Evolutionary conservation across 2,113 vertebrate genomes (phyloP), one percentile per base, ranked within the genome.

Genomic region (Ceratotherium simum): DNA sequence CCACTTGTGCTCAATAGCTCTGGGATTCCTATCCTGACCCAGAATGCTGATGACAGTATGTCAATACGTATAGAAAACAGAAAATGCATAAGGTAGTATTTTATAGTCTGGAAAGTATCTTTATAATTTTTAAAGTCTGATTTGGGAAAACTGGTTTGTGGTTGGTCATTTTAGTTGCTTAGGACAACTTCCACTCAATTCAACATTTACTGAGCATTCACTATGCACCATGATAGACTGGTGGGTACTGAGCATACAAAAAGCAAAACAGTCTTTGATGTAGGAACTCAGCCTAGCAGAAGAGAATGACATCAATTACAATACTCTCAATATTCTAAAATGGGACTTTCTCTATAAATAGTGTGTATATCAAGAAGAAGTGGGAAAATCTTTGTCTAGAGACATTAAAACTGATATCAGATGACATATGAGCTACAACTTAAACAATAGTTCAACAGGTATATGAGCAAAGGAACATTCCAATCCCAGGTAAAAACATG

Each of bases 341-440:
- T 5, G 48, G 75, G 21, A 54, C 95, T 86, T 79, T 83, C 25
- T 84, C 36, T 80, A 39, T 72, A 93, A 80, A 89, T 31, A 51
- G 64, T 51, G 17, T 54, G 31, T 46, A 18, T 60, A 56, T 48
- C 76, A 88, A 85, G 29, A 95, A 11, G 27, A 67, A 72, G 58
- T 84, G 31, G 87, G 31, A 73, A 88, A 85, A 88, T 70, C 65
- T 95, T 54, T 25, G 18, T 81, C 86, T 48, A 72, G 25, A 65
- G 58, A 94, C 33, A 96, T 72, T 93, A 91, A 91, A 95, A 89
- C 21, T 39, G 33, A 69, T 93, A 51, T 79, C 87, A 91, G 31
- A 39, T 25, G 62, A 75, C 83, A 87, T 79, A 0, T 62, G 56
- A 92, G 54, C 25, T 46, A 94, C 54, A 65, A 86, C 51, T 87